Base-by-base conservation (phyloP, 1,140 invertebrate genomes). In the Asbolus verrucosus region DNA sequence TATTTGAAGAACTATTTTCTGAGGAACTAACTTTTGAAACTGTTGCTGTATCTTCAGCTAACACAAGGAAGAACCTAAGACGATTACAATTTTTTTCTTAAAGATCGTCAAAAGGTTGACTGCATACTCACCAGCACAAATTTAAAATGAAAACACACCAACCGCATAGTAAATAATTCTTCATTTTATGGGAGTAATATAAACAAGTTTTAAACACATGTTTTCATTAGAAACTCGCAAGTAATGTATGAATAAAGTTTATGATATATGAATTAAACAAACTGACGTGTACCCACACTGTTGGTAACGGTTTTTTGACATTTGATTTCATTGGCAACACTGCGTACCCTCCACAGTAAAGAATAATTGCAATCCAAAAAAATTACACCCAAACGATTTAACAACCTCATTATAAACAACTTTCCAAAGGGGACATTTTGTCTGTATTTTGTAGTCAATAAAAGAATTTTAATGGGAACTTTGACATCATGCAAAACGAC, bases 271-370 rank as follows among this genome's bases (percentile, higher is more conserved):
- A 67, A 61, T 60, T 61, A 54, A 71, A 61, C 46, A 71, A 71
- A 74, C 70, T 74, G 73, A 74, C 73, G 73, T 74, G 73, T 74
- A 72, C 63, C 70, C 67, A 41, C 11, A 61, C 65, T 24, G 65
- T 67, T 71, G 62, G 63, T 67, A 71, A 43, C n/a, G 16, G 14
- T 13, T 27, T n/a, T 36, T 36, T 63, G 61, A 63, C 61, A 63
- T 3, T 0, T 6, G 3, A 13, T 33, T 33, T 6, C n/a, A 33
- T 6, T 41, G 38, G 38, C 3, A 41, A 46, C 41, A 46, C 13
- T 46, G 41, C 15, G 24, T n/a, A n/a, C n/a, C n/a, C n/a, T n/a
- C n/a, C n/a, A n/a, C n/a, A n/a, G n/a, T n/a, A n/a, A n/a, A n/a
- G n/a, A n/a, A n/a, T n/a, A n/a, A n/a, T n/a, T n/a, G n/a, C n/a